Percentiles rank a stretch among this genome's conserved stretches.
Evolutionary conservation across 2,888 invertebrate genomes (phyloP).

Genomic region (Polia nebulosa): DNA sequence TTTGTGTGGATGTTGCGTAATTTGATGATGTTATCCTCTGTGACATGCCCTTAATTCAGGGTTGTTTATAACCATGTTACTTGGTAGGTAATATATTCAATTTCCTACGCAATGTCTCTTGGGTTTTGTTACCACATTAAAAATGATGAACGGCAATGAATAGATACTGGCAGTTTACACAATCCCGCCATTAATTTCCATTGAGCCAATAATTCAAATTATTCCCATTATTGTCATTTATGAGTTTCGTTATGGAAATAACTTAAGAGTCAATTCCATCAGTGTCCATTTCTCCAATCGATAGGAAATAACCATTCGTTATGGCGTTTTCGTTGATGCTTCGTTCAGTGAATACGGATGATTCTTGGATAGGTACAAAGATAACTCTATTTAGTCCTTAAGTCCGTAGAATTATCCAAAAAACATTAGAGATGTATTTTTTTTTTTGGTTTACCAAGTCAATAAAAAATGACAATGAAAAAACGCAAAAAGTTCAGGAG

Average conservation of each 20-base stretch:
- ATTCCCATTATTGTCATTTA: slow-evolving; percentile 20
- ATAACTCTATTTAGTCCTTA: too few species aligned
- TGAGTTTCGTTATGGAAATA: slow-evolving; percentile 18
- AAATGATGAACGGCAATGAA: slow-evolving; percentile 36
- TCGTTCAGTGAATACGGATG: background rate
- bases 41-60: slow-evolving; percentile 35
- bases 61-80: slow-evolving; percentile 31
- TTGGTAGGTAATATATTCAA: slow-evolving; percentile 30
- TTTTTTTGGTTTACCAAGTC: too few species aligned
- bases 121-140: slow-evolving; percentile 24
- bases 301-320: background rate
- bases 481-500: too few species aligned
- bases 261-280: background rate
- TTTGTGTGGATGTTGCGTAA: slow-evolving; percentile 9
- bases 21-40: slow-evolving; percentile 13
- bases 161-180: slow-evolving; percentile 24
- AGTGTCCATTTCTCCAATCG: background rate
- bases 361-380: too few species aligned
- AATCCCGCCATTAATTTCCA: slow-evolving; percentile 15
- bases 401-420: too few species aligned
- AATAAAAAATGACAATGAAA: too few species aligned
- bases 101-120: background rate
- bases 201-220: slow-evolving; percentile 26
- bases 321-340: too few species aligned
- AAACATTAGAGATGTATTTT: too few species aligned